These are phyloP conservation scores for Sanderia malayensis DNA, from an alignment of 30 jellyfish, hydroid and myxozoan genomes.

Conservation along the genomic window DNA sequence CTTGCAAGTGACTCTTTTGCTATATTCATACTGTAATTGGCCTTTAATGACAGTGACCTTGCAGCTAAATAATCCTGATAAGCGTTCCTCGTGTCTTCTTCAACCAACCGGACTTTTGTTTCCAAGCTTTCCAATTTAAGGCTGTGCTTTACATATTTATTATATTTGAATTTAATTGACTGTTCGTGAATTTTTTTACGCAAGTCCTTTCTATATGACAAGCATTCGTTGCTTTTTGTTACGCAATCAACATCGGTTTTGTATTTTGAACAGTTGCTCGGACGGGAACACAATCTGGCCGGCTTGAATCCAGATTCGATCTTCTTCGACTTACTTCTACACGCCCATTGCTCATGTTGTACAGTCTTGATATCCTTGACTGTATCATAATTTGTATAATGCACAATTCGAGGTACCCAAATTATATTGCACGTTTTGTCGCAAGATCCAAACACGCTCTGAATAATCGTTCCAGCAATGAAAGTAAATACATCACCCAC, in stretches of 20 bases:
- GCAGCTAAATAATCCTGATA: slow-evolving; percentile 17
- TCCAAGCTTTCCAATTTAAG: slow-evolving; percentile 27
- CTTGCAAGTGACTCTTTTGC: slow-evolving; percentile 28
- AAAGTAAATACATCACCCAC: slow-evolving; percentile 47
- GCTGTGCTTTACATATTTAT: slow-evolving; percentile 17
- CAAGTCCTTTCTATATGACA: slow-evolving; percentile 11
- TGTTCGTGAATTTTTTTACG: slow-evolving; percentile 8
- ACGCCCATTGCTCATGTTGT: slow-evolving; percentile 16
- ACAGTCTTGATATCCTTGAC: slow-evolving; percentile 12
- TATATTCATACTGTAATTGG: slow-evolving; percentile 9
- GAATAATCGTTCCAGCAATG: slow-evolving; percentile 51
- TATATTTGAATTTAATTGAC: slow-evolving; percentile 3
- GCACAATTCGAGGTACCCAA: slow-evolving; percentile 19
- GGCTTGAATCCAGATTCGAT: slow-evolving; percentile 30
- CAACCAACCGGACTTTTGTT: neutral
- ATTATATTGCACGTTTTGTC: slow-evolving; percentile 32
- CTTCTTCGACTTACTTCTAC: slow-evolving; percentile 18
- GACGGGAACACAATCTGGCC: slow-evolving; percentile 34
- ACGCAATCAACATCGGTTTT: slow-evolving; percentile 34
- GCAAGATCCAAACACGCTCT: slow-evolving; percentile 61
- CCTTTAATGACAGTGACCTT: slow-evolving; percentile 3
- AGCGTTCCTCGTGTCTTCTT: slow-evolving; percentile 22
- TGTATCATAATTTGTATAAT: slow-evolving; percentile 15
- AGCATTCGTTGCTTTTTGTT: slow-evolving; percentile 18
- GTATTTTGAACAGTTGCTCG: slow-evolving; percentile 41